phyloP scores from a whole-genome alignment of 1,140 invertebrate genomes.

The Zaprionus africanus region DNA sequence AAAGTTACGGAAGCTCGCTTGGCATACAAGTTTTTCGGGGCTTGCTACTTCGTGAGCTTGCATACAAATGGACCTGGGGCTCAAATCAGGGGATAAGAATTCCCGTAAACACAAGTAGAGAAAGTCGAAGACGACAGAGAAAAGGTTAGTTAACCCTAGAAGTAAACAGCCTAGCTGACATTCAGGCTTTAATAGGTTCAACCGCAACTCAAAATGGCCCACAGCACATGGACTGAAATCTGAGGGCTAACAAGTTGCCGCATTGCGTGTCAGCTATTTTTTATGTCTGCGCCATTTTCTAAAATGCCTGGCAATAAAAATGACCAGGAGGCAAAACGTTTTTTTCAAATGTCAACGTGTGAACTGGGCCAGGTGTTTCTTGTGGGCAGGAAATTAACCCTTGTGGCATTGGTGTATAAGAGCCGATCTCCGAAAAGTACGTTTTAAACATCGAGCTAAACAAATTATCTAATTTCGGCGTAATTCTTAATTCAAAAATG shows the following conservation, averaged over 20 bases:
- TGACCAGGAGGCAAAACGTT: constrained; percentile 27
- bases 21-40: constrained; percentile 64
- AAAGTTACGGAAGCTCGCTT: constrained; percentile 65
- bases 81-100: not conserved
- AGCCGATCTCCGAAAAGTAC: too few species aligned
- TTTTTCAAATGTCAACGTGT: constrained; percentile 37
- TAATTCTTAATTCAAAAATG: too few species aligned
- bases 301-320: constrained; percentile 49
- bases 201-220: constrained; percentile 60
- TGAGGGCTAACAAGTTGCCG: constrained; percentile 68
- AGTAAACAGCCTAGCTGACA: constrained; percentile 13
- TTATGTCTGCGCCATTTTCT: constrained; percentile 61
- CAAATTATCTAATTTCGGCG: too few species aligned
- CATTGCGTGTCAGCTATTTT: constrained; percentile 64
- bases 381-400: constrained; percentile 18
- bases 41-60: constrained; percentile 55
- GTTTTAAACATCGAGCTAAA: too few species aligned
- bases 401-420: not conserved
- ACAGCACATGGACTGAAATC: constrained; percentile 25
- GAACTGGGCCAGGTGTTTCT: not conserved
- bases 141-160: constrained; percentile 1
- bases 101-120: not conserved
- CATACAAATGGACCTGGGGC: constrained; percentile 66
- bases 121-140: not conserved
- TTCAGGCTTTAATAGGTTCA: constrained; percentile 61